These are phyloP conservation scores for Galemys pyrenaicus DNA, from an alignment of 2,113 vertebrate genomes.

Conservation along the genomic window DNA sequence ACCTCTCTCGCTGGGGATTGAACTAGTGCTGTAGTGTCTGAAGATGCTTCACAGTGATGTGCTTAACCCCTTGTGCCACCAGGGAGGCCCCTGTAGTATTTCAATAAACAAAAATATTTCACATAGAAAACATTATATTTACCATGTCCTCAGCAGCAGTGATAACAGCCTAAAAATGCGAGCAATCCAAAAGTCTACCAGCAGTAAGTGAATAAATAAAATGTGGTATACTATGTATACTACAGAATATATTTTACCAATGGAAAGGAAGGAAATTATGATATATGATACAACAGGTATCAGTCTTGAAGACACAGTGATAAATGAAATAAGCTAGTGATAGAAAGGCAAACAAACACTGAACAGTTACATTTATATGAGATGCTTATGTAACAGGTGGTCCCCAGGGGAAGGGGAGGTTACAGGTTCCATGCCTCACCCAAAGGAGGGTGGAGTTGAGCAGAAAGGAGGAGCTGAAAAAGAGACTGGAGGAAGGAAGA, in stretches of 20 bases:
- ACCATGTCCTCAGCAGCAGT: not conserved
- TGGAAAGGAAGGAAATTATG: not conserved
- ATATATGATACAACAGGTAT: not conserved
- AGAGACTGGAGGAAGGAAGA: too few species aligned
- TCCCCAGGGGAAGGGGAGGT: too few species aligned
- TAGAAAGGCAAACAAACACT: not conserved
- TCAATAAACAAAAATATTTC: constrained; percentile 15
- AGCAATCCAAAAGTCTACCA: not conserved
- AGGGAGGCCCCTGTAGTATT: too few species aligned
- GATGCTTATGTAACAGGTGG: not conserved
- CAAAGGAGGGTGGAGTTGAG: too few species aligned
- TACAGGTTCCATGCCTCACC: too few species aligned
- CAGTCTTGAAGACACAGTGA: not conserved
- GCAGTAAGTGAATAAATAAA: not conserved
- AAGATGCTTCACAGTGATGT: too few species aligned
- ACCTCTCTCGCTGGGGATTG: too few species aligned
- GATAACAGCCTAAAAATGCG: not conserved
- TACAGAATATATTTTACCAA: not conserved
- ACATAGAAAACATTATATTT: not conserved
- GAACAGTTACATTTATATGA: not conserved
- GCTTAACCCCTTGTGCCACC: too few species aligned
- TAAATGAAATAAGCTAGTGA: not conserved
- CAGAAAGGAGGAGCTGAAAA: too few species aligned
- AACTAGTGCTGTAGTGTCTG: too few species aligned
- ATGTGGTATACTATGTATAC: not conserved